Conservation (phyloP, 2,113 vertebrate species). For the Notothenia coriiceps region DNA sequence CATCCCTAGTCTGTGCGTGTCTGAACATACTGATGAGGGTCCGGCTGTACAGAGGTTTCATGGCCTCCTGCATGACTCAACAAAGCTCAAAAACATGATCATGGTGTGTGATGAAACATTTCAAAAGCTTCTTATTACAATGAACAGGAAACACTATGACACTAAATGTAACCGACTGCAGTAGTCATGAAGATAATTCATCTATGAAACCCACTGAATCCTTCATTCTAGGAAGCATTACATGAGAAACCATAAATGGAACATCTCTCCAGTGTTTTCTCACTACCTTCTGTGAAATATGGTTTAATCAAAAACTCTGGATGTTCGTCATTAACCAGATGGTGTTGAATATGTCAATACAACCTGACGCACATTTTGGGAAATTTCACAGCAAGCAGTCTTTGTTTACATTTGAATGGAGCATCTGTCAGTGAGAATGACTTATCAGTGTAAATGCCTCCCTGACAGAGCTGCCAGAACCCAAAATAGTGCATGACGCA, state of each 20-base stretch:
- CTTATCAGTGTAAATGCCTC: constrained; percentile 54
- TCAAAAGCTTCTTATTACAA: constrained; percentile 7
- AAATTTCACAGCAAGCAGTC: constrained; percentile 18
- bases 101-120: not conserved
- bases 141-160: not conserved
- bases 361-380: not conserved
- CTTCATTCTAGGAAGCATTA: not conserved
- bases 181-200: not conserved
- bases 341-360: constrained; percentile 12
- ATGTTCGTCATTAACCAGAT: constrained; percentile 3
- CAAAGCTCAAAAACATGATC: not conserved
- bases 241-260: not conserved
- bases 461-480: constrained; percentile 35
- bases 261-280: not conserved
- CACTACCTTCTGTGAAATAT: not conserved
- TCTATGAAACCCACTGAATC: not conserved
- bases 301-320: not conserved
- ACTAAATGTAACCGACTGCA: not conserved
- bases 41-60: constrained; percentile 15
- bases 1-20: constrained; percentile 17
- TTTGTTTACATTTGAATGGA: constrained; percentile 20
- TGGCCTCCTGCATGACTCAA: constrained; percentile 17
- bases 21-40: constrained; percentile 33
- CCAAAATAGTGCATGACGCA: constrained; percentile 55
- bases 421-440: constrained; percentile 35